Conservation (phyloP, 2,888 invertebrate genomes). For the Ectemnius continuus region DNA sequence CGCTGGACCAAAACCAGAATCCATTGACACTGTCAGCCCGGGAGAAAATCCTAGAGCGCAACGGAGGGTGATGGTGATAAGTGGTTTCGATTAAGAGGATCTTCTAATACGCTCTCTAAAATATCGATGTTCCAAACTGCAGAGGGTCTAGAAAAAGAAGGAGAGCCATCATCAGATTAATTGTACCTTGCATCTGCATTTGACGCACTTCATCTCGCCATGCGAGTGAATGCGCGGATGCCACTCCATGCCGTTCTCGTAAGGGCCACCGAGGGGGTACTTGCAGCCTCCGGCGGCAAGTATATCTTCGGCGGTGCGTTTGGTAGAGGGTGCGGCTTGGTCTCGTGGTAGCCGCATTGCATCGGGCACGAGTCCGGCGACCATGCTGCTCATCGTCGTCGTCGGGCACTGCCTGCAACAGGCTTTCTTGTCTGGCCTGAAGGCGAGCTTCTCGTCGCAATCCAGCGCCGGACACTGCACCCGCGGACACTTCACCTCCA, state of each 20-base stretch:
- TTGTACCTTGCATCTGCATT: conserved; percentile 93
- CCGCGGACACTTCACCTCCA: conserved; percentile 88
- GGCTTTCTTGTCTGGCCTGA: conserved; percentile 86
- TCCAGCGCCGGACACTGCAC: conserved; percentile 86
- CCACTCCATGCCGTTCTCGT: conserved; percentile 89
- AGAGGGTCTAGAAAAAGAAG: no score
- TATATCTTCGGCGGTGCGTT: conserved; percentile 84
- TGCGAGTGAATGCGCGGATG: conserved; percentile 93
- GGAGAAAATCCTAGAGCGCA: no score
- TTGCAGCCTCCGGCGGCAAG: conserved; percentile 90
- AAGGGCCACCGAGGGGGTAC: conserved; percentile 83
- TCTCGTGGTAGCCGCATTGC: conserved; percentile 79
- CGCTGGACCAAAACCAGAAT: no score
- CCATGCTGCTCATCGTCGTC: conserved; percentile 55
- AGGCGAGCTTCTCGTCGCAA: conserved; percentile 86
- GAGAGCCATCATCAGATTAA: no score
- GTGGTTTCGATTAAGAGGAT: no score
- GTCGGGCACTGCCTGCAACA: conserved; percentile 89
- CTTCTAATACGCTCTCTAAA: no score
- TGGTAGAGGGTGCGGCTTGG: conserved; percentile 78
- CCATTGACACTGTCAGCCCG: no score
- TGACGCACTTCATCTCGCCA: conserved; percentile 93
- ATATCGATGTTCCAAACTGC: no score
- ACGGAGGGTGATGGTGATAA: no score
- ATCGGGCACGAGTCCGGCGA: conserved; percentile 58